Evolutionary conservation across 1,140 invertebrate species (phyloP).

Genomic region (Limonius californicus): DNA sequence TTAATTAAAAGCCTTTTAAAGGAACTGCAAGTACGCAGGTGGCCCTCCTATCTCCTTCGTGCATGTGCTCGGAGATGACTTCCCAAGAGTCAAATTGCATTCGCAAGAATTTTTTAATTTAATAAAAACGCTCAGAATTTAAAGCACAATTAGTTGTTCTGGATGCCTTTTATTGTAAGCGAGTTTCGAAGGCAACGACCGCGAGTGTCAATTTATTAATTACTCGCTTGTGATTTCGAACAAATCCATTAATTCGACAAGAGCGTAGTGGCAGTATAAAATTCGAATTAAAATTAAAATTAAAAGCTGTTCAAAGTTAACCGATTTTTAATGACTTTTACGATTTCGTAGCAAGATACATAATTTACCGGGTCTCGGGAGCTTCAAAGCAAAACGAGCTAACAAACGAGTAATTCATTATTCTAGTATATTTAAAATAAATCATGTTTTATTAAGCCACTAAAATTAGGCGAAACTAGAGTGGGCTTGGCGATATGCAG

Average conservation of each 20-base stretch:
- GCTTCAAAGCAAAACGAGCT: background rate
- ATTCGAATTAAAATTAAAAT: no score
- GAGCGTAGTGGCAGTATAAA: no score
- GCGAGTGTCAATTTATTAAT: no score
- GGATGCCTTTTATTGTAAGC: no score
- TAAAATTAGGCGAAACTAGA: background rate
- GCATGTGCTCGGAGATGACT: no score
- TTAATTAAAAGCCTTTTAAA: background rate
- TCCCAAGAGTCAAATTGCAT: no score
- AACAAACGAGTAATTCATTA: background rate
- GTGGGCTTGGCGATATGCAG: background rate
- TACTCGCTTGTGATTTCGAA: no score
- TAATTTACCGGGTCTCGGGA: background rate
- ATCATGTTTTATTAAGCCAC: slow-evolving; percentile 1
- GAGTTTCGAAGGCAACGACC: no score
- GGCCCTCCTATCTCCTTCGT: background rate
- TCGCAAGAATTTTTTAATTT: no score
- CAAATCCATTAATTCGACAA: no score
- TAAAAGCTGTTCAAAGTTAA: background rate
- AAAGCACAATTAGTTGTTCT: no score
- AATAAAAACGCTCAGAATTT: no score
- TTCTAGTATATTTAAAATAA: background rate
- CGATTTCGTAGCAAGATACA: background rate
- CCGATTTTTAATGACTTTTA: background rate
- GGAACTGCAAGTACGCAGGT: background rate